Base-by-base conservation (phyloP, 2,113 vertebrate species). In the Heteronetta atricapilla region DNA sequence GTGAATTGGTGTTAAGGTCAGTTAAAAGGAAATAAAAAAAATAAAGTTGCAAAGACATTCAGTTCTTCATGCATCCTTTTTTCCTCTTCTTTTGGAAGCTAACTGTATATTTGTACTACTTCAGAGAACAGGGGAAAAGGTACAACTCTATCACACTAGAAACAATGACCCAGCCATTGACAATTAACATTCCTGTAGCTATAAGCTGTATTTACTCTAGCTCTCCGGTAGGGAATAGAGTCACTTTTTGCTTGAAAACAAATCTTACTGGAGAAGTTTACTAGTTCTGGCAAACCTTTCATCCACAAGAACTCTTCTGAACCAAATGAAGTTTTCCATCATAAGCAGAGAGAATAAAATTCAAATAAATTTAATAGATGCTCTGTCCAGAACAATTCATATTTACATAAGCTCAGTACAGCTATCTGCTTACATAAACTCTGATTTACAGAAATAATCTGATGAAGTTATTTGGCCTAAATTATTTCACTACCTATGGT, bases 1-100 rank as follows among this genome's bases (percentile, higher is more conserved):
- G 3, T 33, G 11, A 4, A n/a, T 10, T 58, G 5, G 8, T 36
- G 4, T 33, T 12, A 10, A 8, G 11, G 4, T 3, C 38, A 50
- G n/a, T n/a, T n/a, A n/a, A n/a, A n/a, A n/a, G n/a, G n/a, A n/a
- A n/a, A n/a, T n/a, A n/a, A n/a, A 15, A 46, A 59, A 9, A 29
- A 59, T 5, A 12, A 59, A 62, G 7, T 6, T 56, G 29, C 6
- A 80, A 46, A 48, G 3, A 33, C 2, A 14, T 20, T 48, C 46
- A 22, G 7, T 20, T 74, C 60, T 48, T 73, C 26, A 52, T 34
- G 21, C 8, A 56, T 50, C 20, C 13, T 12, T 21, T 70, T 70
- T 44, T 28, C 22, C 13, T 40, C 25, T 48, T 60, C 33, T 50
- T 19, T 6, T 60, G 28, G 3, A 66, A 70, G 15, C 23, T 63